These are phyloP conservation scores for Origma solitaria DNA, from an alignment of 2,113 vertebrate species.

Conservation along the genomic window DNA sequence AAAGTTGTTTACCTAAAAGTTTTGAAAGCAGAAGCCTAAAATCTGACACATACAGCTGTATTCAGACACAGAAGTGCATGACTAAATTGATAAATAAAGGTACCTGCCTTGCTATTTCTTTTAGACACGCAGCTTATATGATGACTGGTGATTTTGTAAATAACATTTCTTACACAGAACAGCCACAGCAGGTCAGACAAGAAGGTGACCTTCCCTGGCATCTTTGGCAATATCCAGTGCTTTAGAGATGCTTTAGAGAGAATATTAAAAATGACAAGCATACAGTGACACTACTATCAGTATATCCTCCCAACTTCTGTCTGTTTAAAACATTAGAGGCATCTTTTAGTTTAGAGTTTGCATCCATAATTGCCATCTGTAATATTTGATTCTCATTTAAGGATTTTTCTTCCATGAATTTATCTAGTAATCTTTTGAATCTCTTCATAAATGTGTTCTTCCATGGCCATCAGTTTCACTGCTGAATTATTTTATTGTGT, in stretches of 20 bases:
- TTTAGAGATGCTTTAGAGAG: neutral
- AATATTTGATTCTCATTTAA: neutral
- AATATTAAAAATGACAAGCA: neutral
- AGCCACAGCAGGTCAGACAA: neutral
- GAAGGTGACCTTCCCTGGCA: neutral
- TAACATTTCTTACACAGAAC: neutral
- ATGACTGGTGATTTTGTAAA: neutral
- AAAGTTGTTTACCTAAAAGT: neutral
- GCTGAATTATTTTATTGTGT: constrained; percentile 3
- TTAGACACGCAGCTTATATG: neutral
- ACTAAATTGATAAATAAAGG: neutral
- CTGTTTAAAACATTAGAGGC: neutral
- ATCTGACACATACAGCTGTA: neutral
- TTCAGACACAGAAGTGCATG: neutral
- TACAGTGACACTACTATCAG: neutral
- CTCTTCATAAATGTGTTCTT: neutral
- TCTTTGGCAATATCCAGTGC: neutral
- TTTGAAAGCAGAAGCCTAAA: neutral
- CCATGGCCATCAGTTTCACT: neutral
- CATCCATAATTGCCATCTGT: neutral
- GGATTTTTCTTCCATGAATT: neutral
- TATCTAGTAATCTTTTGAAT: neutral
- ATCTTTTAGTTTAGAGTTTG: neutral
- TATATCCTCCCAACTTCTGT: neutral
- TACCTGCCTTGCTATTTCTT: neutral